Evolutionary conservation across 2,888 invertebrate species (phyloP).

Genomic region (Leptura quadrifasciata): DNA sequence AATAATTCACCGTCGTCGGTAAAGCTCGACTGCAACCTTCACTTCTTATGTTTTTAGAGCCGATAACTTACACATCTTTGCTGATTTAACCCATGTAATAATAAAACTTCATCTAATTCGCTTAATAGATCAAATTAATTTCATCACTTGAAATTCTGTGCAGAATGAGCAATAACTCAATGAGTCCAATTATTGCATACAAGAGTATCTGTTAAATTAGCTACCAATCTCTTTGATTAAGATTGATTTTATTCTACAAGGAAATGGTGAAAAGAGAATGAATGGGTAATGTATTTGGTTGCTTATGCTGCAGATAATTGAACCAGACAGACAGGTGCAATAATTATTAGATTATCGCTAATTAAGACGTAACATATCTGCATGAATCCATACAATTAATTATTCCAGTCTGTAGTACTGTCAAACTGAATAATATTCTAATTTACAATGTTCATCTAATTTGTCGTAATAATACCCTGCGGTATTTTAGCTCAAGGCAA

Average conservation of each 20-base stretch:
- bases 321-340: constrained; percentile 38
- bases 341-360: constrained; percentile 38
- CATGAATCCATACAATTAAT: constrained; percentile 43
- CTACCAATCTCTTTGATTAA: neutral
- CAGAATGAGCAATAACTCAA: neutral
- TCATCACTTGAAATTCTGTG: neutral
- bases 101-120: neutral
- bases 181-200: neutral
- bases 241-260: neutral
- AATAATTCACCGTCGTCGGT: too few species aligned
- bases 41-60: too few species aligned
- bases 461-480: neutral
- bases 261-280: neutral
- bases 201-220: constrained; percentile 3
- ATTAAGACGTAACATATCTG: constrained; percentile 46
- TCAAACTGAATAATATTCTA: constrained; percentile 56
- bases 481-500: neutral
- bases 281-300: neutral
- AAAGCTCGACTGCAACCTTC: too few species aligned
- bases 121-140: too few species aligned
- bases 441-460: constrained; percentile 39
- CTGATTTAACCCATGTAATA: too few species aligned
- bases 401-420: constrained; percentile 43
- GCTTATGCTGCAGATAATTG: constrained; percentile 35
- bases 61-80: too few species aligned